Base-by-base conservation (phyloP, 2,888 invertebrate genomes). In the Horisme vitalbata region DNA sequence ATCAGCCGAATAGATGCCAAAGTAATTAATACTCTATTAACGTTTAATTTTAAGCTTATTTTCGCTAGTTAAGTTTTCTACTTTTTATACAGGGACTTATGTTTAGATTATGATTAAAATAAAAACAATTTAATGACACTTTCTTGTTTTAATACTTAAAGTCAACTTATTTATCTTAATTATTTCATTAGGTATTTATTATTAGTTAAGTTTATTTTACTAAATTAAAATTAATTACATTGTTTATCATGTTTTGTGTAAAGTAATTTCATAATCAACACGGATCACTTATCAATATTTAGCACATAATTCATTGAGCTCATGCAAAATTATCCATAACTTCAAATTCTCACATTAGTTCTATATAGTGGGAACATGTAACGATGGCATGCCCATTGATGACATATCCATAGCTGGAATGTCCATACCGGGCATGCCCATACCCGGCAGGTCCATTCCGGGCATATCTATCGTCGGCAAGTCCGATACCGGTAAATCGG, bases 11-110 rank as follows among this genome's bases (percentile, higher is more conserved):
- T 52, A 54, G 43, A 56, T 59, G 50, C 59, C 59, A 59, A 59
- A 59, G 58, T 55, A 49, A 28, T 44, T 41, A 52, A 53, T 51
- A 52, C 48, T 57, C 50, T 50, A 52, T 41, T 31, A 28, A 12
- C n/a, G 27, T 23, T 11, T 43, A 50, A 13, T 41, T 33, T 45
- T 52, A 50, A 50, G 45, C 47, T 49, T 55, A 41, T 37, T 48
- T 46, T 41, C 30, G 24, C 26, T 53, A 47, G 44, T 45, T 45
- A 39, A 33, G 33, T 55, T 55, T 55, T 56, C 15, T 52, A 55
- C 35, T 45, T 55, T 50, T 53, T 51, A 51, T 59, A 60, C 60
- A 60, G 60, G 60, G 58, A 58, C 30, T 53, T 54, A 51, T 41
- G 43, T 48, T 60, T 50, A 54, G 37, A 47, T 47, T 55, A 51